Evolutionary conservation across 2,797 vertebrate species (phyloP).

Genomic region (Mus caroli): DNA sequence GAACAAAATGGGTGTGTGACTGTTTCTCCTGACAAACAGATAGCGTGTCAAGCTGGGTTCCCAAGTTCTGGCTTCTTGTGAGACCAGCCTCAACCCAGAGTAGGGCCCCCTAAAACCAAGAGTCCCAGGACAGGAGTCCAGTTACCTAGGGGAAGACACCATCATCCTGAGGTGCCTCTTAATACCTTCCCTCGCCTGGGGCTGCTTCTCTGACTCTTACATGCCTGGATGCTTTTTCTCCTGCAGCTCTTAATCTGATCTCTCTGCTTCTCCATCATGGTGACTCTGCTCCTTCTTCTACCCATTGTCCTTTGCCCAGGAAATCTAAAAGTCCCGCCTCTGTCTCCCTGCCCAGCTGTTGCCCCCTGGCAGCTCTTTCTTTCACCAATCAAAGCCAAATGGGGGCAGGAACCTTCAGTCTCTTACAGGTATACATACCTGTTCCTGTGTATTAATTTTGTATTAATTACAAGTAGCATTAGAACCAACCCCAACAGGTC

Average conservation of each 20-base stretch:
- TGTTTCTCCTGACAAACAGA: not conserved
- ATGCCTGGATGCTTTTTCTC: too few species aligned
- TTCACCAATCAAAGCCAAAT: not conserved
- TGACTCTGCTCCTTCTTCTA: too few species aligned
- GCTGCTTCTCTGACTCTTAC: too few species aligned
- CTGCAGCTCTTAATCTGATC: too few species aligned
- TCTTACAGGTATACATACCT: too few species aligned
- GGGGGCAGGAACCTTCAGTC: too few species aligned
- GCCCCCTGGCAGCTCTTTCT: not conserved
- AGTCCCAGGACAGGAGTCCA: not conserved
- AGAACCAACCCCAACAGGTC: not conserved
- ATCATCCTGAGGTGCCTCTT: not conserved
- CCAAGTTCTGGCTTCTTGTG: not conserved
- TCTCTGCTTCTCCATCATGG: too few species aligned
- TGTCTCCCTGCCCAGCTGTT: not conserved
- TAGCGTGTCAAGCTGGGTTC: not conserved
- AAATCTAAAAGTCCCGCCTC: not conserved
- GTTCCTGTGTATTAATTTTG: not conserved
- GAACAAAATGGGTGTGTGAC: not conserved
- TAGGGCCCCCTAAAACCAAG: not conserved
- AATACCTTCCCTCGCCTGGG: not conserved
- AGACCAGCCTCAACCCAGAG: not conserved
- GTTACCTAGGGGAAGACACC: not conserved
- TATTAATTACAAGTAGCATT: not conserved
- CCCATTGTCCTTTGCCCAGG: too few species aligned